phyloP scores from a whole-genome alignment of 2,888 invertebrate species.

The Alloplasta piceator region DNA sequence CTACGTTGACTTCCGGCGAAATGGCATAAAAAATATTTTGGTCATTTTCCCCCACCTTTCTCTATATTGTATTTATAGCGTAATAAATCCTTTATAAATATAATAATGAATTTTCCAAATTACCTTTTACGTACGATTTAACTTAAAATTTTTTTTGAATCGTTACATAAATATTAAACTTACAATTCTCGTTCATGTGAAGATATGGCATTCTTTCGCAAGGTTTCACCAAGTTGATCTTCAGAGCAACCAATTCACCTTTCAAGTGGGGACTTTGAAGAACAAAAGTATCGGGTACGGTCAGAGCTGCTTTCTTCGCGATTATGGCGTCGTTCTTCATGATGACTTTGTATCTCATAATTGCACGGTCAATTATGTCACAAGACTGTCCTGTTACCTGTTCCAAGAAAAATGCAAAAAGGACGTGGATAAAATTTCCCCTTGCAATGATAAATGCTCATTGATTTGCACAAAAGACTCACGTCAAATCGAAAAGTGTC shows the following conservation, averaged over 20 bases:
- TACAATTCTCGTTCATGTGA: conserved; percentile 92
- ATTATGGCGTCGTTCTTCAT: conserved; percentile 77
- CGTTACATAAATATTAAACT: conserved; percentile 74
- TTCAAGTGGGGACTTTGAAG: conserved; percentile 73
- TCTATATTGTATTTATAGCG: too few relatives aligned
- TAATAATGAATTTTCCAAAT: too few relatives aligned
- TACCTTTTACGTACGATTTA: too few relatives aligned
- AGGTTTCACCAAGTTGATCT: conserved; percentile 85
- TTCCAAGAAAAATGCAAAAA: conserved; percentile 47
- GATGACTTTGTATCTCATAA: conserved; percentile 84
- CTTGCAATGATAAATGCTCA: too few relatives aligned
- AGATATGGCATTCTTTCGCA: conserved; percentile 89
- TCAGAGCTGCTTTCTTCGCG: conserved; percentile 62
- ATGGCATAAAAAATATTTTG: too few relatives aligned
- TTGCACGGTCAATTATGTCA: conserved; percentile 85
- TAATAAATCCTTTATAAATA: too few relatives aligned
- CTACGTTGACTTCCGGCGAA: too few relatives aligned
- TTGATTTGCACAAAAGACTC: too few relatives aligned
- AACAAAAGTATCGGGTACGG: conserved; percentile 62
- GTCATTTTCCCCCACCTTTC: too few relatives aligned
- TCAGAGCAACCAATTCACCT: conserved; percentile 84
- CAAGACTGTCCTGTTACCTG: conserved; percentile 84
- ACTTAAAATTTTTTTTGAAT: too few relatives aligned
- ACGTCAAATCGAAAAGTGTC: conserved; percentile 83
- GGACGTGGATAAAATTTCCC: too few relatives aligned